A percentile compares a stretch with the other conserved stretches of the same genome.
phyloP scores from a whole-genome alignment of 2,113 vertebrate species.

The Sprattus sprattus region DNA sequence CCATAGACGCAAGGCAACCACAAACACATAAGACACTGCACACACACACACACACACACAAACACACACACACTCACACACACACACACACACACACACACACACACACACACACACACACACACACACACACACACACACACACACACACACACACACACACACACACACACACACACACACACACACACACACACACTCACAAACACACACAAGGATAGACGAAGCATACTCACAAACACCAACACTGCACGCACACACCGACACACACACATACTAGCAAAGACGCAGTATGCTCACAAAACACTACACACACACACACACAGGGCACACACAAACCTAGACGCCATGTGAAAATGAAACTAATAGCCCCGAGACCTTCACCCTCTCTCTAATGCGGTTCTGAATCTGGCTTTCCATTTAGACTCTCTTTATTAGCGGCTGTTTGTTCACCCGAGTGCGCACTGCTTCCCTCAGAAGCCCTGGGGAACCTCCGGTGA shows the following conservation, averaged over 20 bases:
- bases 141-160: conserved; percentile 8
- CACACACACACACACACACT: not conserved
- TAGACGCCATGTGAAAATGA: not conserved
- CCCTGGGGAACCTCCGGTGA: too few relatives aligned
- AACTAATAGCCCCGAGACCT: not conserved
- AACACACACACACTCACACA: conserved; percentile 3
- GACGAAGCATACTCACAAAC: too few relatives aligned
- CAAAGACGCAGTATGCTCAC: not conserved
- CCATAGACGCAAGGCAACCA: not conserved
- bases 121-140: not conserved
- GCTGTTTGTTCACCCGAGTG: not conserved
- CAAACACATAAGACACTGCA: not conserved
- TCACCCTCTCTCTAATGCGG: not conserved
- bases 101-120: conserved; percentile 10
- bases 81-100: not conserved
- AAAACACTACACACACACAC: conserved; percentile 7
- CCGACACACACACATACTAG: not conserved
- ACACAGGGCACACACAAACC: not conserved
- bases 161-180: conserved; percentile 4
- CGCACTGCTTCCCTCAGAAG: too few relatives aligned
- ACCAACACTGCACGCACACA: not conserved
- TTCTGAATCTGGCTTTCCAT: not conserved
- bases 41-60: not conserved
- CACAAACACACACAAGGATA: too few relatives aligned
- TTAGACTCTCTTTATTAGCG: not conserved